Percentiles rank a stretch among this genome's conserved stretches.
Conservation (phyloP, 1,140 invertebrate genomes). For the Diachasma alloeum region DNA sequence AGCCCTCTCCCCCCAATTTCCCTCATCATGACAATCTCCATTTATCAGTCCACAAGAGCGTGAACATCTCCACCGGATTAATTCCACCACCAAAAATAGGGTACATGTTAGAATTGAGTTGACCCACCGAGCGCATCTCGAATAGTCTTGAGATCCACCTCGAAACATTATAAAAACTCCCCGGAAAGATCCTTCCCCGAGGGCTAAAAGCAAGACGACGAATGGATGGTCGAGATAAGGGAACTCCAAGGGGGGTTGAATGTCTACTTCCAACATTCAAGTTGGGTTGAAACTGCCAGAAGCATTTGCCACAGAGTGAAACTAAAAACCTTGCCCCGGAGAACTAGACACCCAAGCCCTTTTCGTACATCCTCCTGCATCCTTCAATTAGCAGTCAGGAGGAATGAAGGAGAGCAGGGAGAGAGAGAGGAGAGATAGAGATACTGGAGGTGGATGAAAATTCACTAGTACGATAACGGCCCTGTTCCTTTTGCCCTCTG, state of each 20-base stretch:
- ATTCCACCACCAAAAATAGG: background rate
- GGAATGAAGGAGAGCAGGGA: background rate
- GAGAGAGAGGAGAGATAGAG: background rate
- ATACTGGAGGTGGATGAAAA: background rate
- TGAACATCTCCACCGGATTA: background rate
- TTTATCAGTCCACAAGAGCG: background rate
- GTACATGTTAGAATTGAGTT: background rate
- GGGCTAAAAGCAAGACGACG: background rate
- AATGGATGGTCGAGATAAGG: constrained; percentile 11
- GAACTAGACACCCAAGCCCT: constrained; percentile 3
- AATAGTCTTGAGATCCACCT: too few species aligned
- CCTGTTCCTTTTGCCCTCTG: background rate
- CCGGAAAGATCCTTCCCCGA: background rate
- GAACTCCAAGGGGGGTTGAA: background rate
- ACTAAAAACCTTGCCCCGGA: constrained; percentile 4
- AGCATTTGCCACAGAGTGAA: constrained; percentile 8
- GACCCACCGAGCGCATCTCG: background rate
- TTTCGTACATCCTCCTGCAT: constrained; percentile 3
- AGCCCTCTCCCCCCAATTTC: too few species aligned
- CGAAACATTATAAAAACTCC: background rate
- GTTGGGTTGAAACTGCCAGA: constrained; percentile 11
- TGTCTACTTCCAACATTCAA: constrained; percentile 5
- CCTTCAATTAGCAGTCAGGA: constrained; percentile 17
- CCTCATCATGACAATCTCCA: background rate
- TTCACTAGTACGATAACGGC: background rate